Evolutionary conservation across 2,113 vertebrate species (phyloP).

Genomic region (Stigmatopora nigra): DNA sequence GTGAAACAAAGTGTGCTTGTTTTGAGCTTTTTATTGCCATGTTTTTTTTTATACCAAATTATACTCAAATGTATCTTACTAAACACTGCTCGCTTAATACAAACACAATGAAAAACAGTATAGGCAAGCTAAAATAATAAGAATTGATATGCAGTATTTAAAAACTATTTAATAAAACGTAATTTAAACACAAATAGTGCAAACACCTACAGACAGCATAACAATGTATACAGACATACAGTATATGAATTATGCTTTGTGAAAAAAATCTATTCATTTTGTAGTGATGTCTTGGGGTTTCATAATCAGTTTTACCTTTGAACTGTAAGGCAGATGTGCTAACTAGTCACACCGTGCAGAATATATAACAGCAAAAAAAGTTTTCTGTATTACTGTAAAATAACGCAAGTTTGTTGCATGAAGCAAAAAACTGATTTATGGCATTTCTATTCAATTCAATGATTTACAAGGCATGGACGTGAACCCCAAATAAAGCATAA

Average conservation of each 20-base stretch:
- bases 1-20: background rate
- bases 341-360: too few relatives aligned
- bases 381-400: too few relatives aligned
- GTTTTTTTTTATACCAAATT: background rate
- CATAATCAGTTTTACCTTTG: too few relatives aligned
- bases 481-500: background rate
- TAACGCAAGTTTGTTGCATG: too few relatives aligned
- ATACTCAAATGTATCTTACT: background rate
- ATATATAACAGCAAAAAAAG: background rate
- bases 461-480: background rate
- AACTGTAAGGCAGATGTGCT: too few relatives aligned
- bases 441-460: background rate
- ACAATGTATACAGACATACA: background rate
- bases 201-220: background rate
- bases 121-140: background rate
- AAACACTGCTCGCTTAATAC: background rate
- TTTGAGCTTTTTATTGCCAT: background rate
- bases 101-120: background rate
- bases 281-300: background rate
- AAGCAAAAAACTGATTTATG: background rate
- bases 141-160: background rate
- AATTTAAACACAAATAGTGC: background rate
- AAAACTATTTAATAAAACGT: background rate
- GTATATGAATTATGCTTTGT: background rate
- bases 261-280: background rate